Conservation (phyloP, 2,113 vertebrate genomes). For the Bujurquina vittata region DNA sequence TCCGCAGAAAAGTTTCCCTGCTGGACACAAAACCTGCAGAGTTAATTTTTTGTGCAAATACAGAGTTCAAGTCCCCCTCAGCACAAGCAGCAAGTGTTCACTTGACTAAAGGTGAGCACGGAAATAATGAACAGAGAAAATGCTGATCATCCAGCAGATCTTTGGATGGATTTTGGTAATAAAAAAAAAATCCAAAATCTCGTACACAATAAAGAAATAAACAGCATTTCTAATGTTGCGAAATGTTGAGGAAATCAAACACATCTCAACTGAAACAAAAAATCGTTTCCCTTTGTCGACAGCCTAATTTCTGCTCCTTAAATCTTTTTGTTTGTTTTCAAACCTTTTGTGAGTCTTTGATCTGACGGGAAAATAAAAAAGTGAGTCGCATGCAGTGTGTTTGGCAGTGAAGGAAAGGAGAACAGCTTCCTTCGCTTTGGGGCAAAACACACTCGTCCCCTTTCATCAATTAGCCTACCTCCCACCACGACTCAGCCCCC, state of each 20-base stretch:
- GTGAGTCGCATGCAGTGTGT: constrained; percentile 37
- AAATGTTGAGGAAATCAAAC: not conserved
- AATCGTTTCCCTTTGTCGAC: not conserved
- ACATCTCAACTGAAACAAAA: not conserved
- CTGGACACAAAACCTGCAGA: not conserved
- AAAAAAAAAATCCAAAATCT: not conserved
- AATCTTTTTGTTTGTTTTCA: not conserved
- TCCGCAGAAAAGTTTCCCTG: too few species aligned
- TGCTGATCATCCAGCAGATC: too few species aligned
- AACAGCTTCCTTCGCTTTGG: constrained; percentile 67
- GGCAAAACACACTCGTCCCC: constrained; percentile 64
- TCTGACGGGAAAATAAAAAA: constrained; percentile 40
- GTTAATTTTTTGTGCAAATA: not conserved
- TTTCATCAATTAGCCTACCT: constrained; percentile 71
- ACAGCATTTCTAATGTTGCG: not conserved
- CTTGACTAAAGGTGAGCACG: not conserved
- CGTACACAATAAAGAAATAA: not conserved
- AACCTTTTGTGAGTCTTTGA: constrained; percentile 53
- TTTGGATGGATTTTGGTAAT: too few species aligned
- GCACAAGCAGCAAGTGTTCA: not conserved
- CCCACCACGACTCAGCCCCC: constrained; percentile 66
- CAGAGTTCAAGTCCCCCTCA: not conserved
- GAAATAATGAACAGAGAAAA: too few species aligned
- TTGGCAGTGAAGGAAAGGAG: constrained; percentile 30
- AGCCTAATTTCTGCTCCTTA: not conserved